Conservation (phyloP, 2,113 vertebrate species). For the Channa maculata region DNA sequence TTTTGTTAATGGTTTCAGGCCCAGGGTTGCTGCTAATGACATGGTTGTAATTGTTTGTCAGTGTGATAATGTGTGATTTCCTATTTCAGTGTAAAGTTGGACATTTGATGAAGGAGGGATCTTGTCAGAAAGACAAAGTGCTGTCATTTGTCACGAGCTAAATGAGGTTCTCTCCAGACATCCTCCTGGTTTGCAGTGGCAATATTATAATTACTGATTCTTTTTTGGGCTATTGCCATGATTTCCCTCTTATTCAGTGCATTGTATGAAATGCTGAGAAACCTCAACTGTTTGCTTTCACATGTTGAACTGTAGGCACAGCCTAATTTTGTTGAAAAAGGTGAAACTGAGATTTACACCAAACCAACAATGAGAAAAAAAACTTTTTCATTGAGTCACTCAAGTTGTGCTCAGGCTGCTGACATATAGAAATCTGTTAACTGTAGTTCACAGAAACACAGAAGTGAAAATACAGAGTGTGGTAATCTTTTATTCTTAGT, state of each 20-base stretch:
- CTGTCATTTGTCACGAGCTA: slow-evolving; percentile 92
- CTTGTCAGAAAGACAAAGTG: slow-evolving; percentile 94
- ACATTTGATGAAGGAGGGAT: slow-evolving; percentile 94
- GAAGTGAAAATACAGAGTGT: slow-evolving; percentile 85
- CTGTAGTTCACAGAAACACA: slow-evolving; percentile 74
- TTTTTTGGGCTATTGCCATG: slow-evolving; percentile 34
- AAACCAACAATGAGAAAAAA: slow-evolving; percentile 3
- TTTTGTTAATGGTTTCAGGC: slow-evolving; percentile 68
- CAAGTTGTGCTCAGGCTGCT: slow-evolving; percentile 52
- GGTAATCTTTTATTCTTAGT: slow-evolving; percentile 83
- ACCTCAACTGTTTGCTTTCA: neutral
- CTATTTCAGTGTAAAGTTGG: slow-evolving; percentile 93
- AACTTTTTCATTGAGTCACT: slow-evolving; percentile 1
- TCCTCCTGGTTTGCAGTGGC: slow-evolving; percentile 65
- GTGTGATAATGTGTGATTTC: slow-evolving; percentile 91
- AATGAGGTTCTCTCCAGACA: slow-evolving; percentile 90
- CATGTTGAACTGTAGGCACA: neutral
- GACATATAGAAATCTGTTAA: slow-evolving; percentile 70
- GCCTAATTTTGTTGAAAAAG: slow-evolving; percentile 5
- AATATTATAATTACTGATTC: slow-evolving; percentile 43
- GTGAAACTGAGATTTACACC: slow-evolving; percentile 15
- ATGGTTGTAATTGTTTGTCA: slow-evolving; percentile 97
- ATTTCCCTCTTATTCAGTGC: slow-evolving; percentile 19
- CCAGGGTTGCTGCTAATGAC: slow-evolving; percentile 92
- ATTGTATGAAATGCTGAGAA: slow-evolving; percentile 8